These are phyloP conservation scores for Aplidium turbinatum DNA, from an alignment of 23 tunicate genomes.

Conservation along the genomic window DNA sequence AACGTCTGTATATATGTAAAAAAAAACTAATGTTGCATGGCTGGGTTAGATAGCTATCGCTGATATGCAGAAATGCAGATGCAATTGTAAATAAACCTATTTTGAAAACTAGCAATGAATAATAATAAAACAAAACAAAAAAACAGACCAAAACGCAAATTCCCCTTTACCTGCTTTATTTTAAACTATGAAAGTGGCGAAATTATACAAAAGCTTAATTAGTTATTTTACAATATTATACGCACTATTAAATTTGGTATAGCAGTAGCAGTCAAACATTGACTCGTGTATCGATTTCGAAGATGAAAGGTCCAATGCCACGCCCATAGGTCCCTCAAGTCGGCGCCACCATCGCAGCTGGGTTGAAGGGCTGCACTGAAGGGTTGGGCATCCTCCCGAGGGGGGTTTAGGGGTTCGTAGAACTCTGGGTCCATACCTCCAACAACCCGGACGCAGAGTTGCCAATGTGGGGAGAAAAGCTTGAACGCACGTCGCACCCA, in stretches of 20 bases:
- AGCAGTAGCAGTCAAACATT: constrained; percentile 77
- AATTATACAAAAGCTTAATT: no score
- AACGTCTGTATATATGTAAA: no score
- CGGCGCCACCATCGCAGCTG: constrained; percentile 27
- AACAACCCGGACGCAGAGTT: constrained; percentile 38
- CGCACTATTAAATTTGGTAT: constrained; percentile 53
- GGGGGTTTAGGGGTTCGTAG: neutral
- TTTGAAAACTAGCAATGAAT: neutral
- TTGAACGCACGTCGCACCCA: constrained; percentile 55
- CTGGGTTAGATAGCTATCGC: no score
- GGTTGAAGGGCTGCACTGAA: constrained; percentile 20
- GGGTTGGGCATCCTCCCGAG: neutral
- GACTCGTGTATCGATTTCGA: constrained; percentile 43
- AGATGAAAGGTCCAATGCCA: constrained; percentile 94
- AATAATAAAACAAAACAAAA: no score
- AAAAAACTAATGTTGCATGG: no score
- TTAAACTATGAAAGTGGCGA: no score
- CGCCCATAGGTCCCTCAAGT: constrained; percentile 52
- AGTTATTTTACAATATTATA: no score
- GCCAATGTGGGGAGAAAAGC: constrained; percentile 68
- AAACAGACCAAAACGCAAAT: no score
- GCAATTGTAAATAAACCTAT: neutral
- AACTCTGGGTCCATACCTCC: constrained; percentile 36
- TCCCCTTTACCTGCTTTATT: no score
- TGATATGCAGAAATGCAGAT: neutral